Conservation (phyloP, 2,113 vertebrate species). For the Baryphthengus martii region DNA sequence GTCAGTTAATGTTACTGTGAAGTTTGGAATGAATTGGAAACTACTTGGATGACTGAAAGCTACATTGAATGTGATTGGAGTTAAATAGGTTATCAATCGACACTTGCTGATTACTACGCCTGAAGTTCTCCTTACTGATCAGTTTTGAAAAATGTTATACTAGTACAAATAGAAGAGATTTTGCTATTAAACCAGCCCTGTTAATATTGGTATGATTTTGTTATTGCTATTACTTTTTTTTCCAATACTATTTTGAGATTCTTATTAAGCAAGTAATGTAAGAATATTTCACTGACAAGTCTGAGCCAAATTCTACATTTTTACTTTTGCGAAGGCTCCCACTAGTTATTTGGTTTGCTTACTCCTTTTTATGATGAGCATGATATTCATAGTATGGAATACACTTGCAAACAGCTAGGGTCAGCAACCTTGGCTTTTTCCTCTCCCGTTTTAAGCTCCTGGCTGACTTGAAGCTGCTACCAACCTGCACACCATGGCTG, state of each 20-base stretch:
- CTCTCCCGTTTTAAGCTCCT: too few relatives aligned
- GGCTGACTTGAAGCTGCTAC: too few relatives aligned
- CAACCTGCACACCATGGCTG: too few relatives aligned
- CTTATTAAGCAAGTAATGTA: background rate
- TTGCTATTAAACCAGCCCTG: background rate
- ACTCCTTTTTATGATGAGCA: background rate
- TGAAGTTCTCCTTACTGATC: background rate
- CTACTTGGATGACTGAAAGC: background rate
- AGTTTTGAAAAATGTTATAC: background rate
- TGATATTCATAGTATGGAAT: too few relatives aligned
- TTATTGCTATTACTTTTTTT: background rate
- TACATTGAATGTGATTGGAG: background rate
- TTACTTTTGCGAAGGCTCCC: background rate
- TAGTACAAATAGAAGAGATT: background rate
- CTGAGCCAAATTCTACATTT: background rate
- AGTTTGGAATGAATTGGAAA: background rate
- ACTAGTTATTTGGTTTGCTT: background rate
- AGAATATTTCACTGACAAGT: background rate
- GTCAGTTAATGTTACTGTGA: background rate
- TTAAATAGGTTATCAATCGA: conserved; percentile 13
- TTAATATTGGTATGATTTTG: background rate
- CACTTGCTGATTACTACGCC: background rate
- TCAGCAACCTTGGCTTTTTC: too few relatives aligned
- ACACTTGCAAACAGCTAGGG: too few relatives aligned
- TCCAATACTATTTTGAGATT: background rate